A percentile compares a stretch with the other conserved stretches of the same genome.
Conservation (phyloP, 2,113 vertebrate species). For the Bombycilla garrulus region DNA sequence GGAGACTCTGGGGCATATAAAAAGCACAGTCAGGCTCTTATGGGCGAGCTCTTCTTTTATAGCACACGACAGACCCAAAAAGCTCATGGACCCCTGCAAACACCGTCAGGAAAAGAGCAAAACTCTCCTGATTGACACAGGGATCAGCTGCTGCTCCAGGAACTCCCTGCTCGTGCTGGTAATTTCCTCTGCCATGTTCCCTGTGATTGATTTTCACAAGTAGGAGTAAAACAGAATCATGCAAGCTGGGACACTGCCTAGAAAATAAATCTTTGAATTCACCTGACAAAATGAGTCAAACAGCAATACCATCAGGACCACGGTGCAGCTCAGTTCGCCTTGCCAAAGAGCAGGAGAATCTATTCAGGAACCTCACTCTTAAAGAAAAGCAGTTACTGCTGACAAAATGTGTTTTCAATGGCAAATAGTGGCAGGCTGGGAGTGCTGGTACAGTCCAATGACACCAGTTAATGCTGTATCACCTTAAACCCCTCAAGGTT, state of each 20-base stretch:
- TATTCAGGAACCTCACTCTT: neutral
- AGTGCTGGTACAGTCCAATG: neutral
- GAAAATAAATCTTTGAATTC: neutral
- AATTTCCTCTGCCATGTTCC: neutral
- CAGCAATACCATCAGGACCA: neutral
- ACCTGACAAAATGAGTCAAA: neutral
- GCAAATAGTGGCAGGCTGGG: neutral
- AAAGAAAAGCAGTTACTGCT: neutral
- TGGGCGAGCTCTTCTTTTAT: neutral
- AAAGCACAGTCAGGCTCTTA: neutral
- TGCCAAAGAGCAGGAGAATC: neutral
- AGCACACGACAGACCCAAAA: neutral
- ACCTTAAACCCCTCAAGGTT: neutral
- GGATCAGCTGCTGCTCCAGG: neutral
- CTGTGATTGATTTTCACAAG: constrained; percentile 14
- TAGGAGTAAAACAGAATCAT: neutral
- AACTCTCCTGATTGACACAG: neutral
- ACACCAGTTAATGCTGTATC: neutral
- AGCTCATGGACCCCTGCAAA: neutral
- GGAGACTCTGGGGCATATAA: neutral
- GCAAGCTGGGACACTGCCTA: neutral
- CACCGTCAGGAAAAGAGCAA: neutral
- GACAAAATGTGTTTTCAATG: neutral
- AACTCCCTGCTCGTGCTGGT: neutral
- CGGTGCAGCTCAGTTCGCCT: accelerated